A percentile compares a stretch with the other conserved stretches of the same genome.
These are phyloP conservation scores for Ooceraea biroi DNA, from an alignment of 1,140 invertebrate genomes.

Conservation along the genomic window DNA sequence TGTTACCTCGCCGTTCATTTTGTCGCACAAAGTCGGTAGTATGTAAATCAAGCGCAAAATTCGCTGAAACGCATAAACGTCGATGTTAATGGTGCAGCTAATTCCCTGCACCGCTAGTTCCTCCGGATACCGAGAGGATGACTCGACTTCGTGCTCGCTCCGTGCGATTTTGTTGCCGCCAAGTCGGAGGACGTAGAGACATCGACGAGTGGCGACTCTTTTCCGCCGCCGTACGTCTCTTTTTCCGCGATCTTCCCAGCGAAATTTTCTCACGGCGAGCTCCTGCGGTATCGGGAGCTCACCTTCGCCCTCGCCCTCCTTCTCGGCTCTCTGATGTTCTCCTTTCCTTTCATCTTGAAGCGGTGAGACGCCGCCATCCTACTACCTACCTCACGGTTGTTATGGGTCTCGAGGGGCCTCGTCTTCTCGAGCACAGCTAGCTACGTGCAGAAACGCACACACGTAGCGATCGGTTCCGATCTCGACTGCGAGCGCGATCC, in stretches of 20 bases:
- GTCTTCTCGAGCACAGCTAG: constrained; percentile 20
- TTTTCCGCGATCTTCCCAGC: constrained; percentile 45
- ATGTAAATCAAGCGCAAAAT: neutral
- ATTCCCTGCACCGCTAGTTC: neutral
- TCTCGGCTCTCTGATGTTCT: constrained; percentile 44
- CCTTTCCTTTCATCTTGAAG: constrained; percentile 56
- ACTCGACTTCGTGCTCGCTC: neutral
- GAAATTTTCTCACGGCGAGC: constrained; percentile 34
- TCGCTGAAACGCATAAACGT: constrained; percentile 21
- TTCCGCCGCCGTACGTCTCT: constrained; percentile 9
- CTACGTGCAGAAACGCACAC: constrained; percentile 4
- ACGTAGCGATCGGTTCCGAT: constrained; percentile 1
- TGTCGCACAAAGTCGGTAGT: neutral
- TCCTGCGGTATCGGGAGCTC: constrained; percentile 44
- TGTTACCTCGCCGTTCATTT: constrained; percentile 1
- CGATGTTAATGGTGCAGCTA: constrained; percentile 1
- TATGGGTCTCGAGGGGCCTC: constrained; percentile 17
- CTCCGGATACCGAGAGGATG: neutral
- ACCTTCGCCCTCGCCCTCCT: constrained; percentile 4
- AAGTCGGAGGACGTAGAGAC: constrained; percentile 44
- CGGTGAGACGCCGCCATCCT: neutral
- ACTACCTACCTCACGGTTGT: constrained; percentile 10
- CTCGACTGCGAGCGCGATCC: neutral
- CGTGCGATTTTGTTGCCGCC: neutral
- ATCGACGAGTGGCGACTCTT: constrained; percentile 59